Conservation (phyloP, 2,113 vertebrate species). For the Sylvietta virens region DNA sequence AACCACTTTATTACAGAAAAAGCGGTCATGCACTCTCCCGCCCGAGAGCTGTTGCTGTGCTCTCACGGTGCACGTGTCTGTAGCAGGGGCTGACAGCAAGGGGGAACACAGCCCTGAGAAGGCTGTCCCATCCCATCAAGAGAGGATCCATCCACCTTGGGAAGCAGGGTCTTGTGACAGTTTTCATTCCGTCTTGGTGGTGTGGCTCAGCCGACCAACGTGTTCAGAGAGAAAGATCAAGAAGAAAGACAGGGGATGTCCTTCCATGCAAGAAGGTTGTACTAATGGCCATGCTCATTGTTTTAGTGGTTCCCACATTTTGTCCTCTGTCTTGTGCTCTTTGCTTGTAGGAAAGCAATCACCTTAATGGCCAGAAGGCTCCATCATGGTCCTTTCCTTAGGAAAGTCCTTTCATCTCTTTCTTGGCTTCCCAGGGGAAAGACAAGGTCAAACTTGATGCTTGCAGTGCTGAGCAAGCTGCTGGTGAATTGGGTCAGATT, state of each 20-base stretch:
- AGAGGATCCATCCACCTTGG: background rate
- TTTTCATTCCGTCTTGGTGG: background rate
- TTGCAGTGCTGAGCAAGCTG: background rate
- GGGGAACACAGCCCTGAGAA: rapidly evolving
- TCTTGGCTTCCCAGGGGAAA: background rate
- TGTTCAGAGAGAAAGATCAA: background rate
- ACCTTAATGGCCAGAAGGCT: background rate
- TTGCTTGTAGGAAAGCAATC: background rate
- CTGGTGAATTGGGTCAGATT: background rate
- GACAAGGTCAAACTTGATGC: background rate
- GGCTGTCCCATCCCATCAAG: background rate
- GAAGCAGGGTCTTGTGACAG: background rate
- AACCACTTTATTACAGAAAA: background rate
- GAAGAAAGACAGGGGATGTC: background rate
- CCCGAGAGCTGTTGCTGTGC: rapidly evolving
- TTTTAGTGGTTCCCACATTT: background rate
- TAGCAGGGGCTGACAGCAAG: background rate
- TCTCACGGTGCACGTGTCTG: rapidly evolving
- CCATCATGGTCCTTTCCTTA: background rate
- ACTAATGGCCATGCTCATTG: background rate
- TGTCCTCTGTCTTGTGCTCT: background rate
- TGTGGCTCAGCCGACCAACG: background rate
- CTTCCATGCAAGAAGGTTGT: background rate
- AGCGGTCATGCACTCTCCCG: rapidly evolving
- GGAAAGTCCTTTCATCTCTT: background rate